A percentile compares a stretch with the other conserved stretches of the same genome.
Evolutionary conservation across 2,797 vertebrate species (phyloP).

Genomic region (Salmo trutta): DNA sequence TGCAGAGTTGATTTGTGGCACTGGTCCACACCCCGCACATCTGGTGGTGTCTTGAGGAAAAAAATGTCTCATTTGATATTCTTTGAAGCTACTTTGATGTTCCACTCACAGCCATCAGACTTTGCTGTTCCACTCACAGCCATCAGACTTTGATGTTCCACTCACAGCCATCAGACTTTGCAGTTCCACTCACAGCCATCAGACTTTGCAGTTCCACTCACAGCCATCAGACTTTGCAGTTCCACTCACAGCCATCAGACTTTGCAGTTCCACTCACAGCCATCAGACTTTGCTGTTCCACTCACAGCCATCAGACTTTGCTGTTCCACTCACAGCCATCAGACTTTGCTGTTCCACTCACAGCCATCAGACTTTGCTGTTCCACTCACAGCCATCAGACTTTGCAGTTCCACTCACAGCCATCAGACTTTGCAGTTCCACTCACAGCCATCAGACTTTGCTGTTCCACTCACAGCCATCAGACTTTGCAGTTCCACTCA

Average conservation of each 20-base stretch:
- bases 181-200: too few species aligned
- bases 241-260: too few species aligned
- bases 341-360: too few species aligned
- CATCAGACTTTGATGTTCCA: conserved; percentile 30
- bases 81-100: conserved; percentile 66
- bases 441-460: conserved; percentile 28
- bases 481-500: conserved; percentile 26
- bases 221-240: too few species aligned
- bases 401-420: conserved; percentile 35
- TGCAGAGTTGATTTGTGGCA: conserved; percentile 41
- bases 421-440: conserved; percentile 33
- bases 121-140: conserved; percentile 34
- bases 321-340: too few species aligned
- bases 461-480: conserved; percentile 39
- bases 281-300: too few species aligned
- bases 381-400: conserved; percentile 29
- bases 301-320: too few species aligned
- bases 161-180: conserved; percentile 21
- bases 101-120: conserved; percentile 30
- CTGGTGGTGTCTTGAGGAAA: conserved; percentile 58
- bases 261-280: too few species aligned
- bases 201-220: too few species aligned
- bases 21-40: conserved; percentile 60
- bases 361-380: conserved; percentile 10
- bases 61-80: neutral